phyloP scores from a whole-genome alignment of 2,888 invertebrate genomes.

The Baronia brevicornis region DNA sequence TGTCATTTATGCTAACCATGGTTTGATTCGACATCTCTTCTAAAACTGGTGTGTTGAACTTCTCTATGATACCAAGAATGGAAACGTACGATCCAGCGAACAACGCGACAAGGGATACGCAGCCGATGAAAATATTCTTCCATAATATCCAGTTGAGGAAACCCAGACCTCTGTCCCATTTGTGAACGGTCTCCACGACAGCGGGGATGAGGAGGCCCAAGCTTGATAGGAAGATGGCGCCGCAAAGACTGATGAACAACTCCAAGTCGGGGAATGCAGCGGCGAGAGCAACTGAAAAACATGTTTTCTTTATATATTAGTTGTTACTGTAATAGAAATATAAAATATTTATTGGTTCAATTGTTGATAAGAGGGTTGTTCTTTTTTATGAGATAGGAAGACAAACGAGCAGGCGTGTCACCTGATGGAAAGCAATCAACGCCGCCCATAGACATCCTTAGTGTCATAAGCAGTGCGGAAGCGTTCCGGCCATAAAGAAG shows the following conservation, averaged over 20 bases:
- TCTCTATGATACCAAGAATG: constrained; percentile 46
- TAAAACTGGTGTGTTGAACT: constrained; percentile 27
- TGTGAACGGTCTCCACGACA: constrained; percentile 81
- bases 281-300: constrained; percentile 84
- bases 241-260: constrained; percentile 90
- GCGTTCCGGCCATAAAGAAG: no score
- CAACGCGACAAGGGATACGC: constrained; percentile 51
- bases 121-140: constrained; percentile 77
- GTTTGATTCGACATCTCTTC: constrained; percentile 11
- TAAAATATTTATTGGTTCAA: no score
- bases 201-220: constrained; percentile 85
- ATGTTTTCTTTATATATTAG: no score
- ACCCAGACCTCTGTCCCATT: constrained; percentile 79
- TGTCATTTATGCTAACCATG: constrained; percentile 9
- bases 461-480: no score
- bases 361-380: no score
- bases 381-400: no score
- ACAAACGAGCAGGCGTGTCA: no score
- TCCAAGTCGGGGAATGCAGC: constrained; percentile 88
- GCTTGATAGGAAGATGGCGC: constrained; percentile 83
- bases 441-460: no score
- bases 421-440: no score
- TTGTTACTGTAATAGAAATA: no score
- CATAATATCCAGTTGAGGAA: constrained; percentile 79
- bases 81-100: constrained; percentile 60